Percentiles rank a stretch among this genome's conserved stretches.
Conservation (phyloP, 2,888 invertebrate species). For the Heteromyza rotundicornis region DNA sequence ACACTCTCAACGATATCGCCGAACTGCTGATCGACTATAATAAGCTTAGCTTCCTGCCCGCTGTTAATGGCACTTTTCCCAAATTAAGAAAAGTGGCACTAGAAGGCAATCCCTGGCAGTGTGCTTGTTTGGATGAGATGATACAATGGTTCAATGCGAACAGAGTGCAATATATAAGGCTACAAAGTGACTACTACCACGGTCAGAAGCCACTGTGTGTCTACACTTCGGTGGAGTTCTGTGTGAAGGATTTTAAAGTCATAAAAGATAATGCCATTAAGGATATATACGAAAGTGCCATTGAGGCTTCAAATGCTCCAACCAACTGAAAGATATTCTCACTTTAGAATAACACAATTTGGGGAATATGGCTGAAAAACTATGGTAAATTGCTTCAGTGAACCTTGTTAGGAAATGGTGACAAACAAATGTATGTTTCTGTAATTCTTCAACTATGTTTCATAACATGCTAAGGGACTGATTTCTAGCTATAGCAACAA, state of each 20-base stretch:
- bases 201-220: slow-evolving; percentile 55
- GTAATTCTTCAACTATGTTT: too few relatives aligned
- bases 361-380: too few relatives aligned
- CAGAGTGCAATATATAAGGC: slow-evolving; percentile 41
- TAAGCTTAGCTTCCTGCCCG: slow-evolving; percentile 52
- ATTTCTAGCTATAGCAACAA: too few relatives aligned
- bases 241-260: slow-evolving; percentile 45
- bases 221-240: slow-evolving; percentile 46
- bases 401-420: too few relatives aligned
- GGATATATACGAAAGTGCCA: slow-evolving; percentile 40
- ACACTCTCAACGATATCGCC: slow-evolving; percentile 34
- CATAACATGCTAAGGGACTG: too few relatives aligned
- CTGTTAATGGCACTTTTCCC: slow-evolving; percentile 34
- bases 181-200: slow-evolving; percentile 44
- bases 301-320: background rate
- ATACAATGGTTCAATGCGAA: slow-evolving; percentile 42
- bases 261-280: slow-evolving; percentile 45
- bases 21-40: slow-evolving; percentile 55
- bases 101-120: slow-evolving; percentile 61
- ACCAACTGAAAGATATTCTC: too few relatives aligned
- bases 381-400: too few relatives aligned
- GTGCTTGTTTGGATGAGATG: slow-evolving; percentile 51
- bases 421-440: too few relatives aligned
- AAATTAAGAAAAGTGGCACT: slow-evolving; percentile 42
- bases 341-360: too few relatives aligned